Percentiles rank a stretch among this genome's conserved stretches.
phyloP scores from a whole-genome alignment of 1,140 invertebrate species.

The Drosophila nasuta region DNA sequence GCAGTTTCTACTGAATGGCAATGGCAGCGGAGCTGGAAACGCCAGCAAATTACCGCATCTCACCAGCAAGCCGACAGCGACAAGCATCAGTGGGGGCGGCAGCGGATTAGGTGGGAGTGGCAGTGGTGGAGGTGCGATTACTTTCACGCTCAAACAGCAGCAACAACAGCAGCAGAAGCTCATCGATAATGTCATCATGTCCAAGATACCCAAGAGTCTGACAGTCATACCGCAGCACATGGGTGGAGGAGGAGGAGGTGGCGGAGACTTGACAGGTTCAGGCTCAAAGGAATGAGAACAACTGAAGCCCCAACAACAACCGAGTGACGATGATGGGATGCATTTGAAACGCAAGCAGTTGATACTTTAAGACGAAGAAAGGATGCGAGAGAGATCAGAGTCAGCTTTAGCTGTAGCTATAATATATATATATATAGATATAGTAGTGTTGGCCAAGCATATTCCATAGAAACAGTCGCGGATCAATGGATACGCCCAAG shows the following conservation, averaged over 20 bases:
- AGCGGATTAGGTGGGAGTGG: neutral
- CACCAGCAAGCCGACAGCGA: conserved; percentile 62
- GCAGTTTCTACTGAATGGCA: conserved; percentile 73
- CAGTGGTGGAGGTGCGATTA: conserved; percentile 20
- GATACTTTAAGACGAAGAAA: too few relatives aligned
- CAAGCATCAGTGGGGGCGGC: conserved; percentile 34
- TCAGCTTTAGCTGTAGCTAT: too few relatives aligned
- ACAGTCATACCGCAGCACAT: conserved; percentile 89
- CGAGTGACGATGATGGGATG: neutral
- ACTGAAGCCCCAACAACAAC: conserved; percentile 14
- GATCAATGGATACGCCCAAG: neutral
- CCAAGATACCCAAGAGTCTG: conserved; percentile 91
- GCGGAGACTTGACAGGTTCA: neutral
- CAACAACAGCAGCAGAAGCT: conserved; percentile 73
- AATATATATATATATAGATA: too few relatives aligned
- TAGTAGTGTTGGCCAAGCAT: neutral
- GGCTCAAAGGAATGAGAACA: conserved; percentile 10
- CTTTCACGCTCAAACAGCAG: conserved; percentile 57
- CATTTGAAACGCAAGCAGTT: neutral
- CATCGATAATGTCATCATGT: conserved; percentile 85
- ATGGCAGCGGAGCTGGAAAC: conserved; percentile 12
- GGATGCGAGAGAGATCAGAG: too few relatives aligned
- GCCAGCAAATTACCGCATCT: conserved; percentile 68
- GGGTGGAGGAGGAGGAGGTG: conserved; percentile 19
- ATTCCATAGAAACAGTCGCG: neutral